phyloP scores from a whole-genome alignment of 2,113 vertebrate genomes.

The Neogale vison region DNA sequence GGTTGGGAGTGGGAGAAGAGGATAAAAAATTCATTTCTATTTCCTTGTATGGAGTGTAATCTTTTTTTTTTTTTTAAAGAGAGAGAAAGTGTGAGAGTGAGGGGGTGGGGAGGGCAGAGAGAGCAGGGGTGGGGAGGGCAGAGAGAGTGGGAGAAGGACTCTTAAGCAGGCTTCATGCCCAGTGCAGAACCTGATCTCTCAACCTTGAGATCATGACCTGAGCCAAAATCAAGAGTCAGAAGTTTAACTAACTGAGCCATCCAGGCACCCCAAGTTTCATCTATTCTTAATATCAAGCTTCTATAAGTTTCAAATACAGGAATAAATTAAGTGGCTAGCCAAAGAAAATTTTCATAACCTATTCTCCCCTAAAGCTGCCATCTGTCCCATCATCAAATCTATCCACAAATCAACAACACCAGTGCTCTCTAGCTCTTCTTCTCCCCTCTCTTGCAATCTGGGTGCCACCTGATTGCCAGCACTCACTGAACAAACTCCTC shows the following conservation, averaged over 20 bases:
- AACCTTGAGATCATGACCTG: neutral
- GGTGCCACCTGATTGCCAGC: neutral
- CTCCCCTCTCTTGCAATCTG: neutral
- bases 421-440: neutral
- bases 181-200: neutral
- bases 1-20: neutral
- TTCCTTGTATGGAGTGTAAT: neutral
- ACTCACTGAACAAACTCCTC: neutral
- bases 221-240: neutral
- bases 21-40: neutral
- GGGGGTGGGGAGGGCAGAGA: neutral
- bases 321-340: neutral
- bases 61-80: neutral
- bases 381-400: neutral
- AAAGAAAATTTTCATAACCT: neutral
- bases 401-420: fast-evolving
- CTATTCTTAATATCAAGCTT: neutral
- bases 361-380: neutral
- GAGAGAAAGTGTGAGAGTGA: neutral
- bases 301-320: neutral
- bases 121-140: neutral
- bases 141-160: neutral
- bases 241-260: neutral
- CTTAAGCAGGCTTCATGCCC: neutral
- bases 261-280: neutral